Evolutionary conservation across 2,888 invertebrate species (phyloP), one percentile per base, ranked within the genome.

Genomic region (Druceiella hillmani): DNA sequence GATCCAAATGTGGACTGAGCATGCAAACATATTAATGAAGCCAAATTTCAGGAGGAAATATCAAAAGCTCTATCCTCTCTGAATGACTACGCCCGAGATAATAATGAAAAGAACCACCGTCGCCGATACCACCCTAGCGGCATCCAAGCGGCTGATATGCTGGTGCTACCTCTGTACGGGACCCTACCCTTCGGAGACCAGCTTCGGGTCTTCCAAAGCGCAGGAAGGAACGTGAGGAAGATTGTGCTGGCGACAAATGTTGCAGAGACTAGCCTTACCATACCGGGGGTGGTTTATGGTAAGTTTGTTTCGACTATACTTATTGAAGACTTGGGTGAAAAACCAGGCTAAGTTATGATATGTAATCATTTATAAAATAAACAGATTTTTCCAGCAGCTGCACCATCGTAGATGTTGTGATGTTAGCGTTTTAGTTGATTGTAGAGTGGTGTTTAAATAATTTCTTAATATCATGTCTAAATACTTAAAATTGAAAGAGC

Each of bases 181-280:
- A 86, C 90, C 17, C 65, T 98, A 39, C 85, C 93, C 0, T 78
- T 81, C 51, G n/a, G n/a, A n/a, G n/a, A n/a, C n/a, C 68, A 68
- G 35, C 46, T 66, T 1, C 55, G 83, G 55, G 93, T 88, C 1
- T 94, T 95, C 58, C 81, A 83, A 51, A 67, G 68, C 6, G 74
- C 81, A 0, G 79, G 81, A 1, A 76, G 76, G 44, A 82, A 82
- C 17, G 78, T 81, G 0, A 71, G 98, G 16, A 98, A 97, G 66
- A 81, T 97, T 13, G 81, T 99, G 0, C 70, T 98, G 3, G 88
- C 97, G 0, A 98, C 97, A 1, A 98, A 98, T 57, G 88, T 99
- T 35, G 97, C 98, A 0, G 98, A 99, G 64, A 91, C 98, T 0
- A 94, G 95, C 2, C 81, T 98, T 11, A 98, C 98, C 0, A 93